Evolutionary conservation across 2,113 vertebrate genomes (phyloP), one percentile per base, ranked within the genome.

Genomic region (Anhinga anhinga): DNA sequence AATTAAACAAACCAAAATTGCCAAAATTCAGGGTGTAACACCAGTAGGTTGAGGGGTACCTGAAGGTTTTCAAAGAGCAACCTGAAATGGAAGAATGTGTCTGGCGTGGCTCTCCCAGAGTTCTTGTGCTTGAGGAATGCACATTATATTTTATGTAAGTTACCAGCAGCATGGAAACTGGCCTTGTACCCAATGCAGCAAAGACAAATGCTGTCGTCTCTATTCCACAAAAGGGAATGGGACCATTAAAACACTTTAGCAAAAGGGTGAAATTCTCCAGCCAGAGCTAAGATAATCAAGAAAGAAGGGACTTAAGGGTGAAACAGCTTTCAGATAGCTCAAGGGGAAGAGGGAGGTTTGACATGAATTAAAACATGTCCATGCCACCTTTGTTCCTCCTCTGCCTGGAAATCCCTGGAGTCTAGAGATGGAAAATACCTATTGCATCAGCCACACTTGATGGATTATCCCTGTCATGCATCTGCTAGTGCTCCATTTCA

Each of bases 401-500:
- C 53, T 89, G 62, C 81, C 73, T 94, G 62, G 79, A 89, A 95
- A 87, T 36, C 72, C 66, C 70, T 84, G 70, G 52, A 80, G 77
- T n/a, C 44, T 80, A 38, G 45, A 80, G 73, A n/a, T 44, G 84
- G 82, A 96, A 97, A 96, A 95, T 82, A 82, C 8, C 0, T 69
- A 62, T 93, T 92, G 58, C 8, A 0, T 95, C 88, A 96, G 69
- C 25, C n/a, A 14, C 50, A 23, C 36, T 82, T 95, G 88, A 95
- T 80, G 29, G 73, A 96, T 95, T 94, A 79, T 86, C 44, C 53
- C 70, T 74, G 76, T 52, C n/a, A 25, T n/a, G 29, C 82, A 82
- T 92, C 73, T 95, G 86, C 73, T 91, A 87, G 36, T 82, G 55
- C 66, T 96, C 77, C 36, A 34, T 94, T 93, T 92, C 21, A 53